These are phyloP conservation scores for Catagonus wagneri DNA, from an alignment of 2,113 vertebrate species.

Conservation along the genomic window DNA sequence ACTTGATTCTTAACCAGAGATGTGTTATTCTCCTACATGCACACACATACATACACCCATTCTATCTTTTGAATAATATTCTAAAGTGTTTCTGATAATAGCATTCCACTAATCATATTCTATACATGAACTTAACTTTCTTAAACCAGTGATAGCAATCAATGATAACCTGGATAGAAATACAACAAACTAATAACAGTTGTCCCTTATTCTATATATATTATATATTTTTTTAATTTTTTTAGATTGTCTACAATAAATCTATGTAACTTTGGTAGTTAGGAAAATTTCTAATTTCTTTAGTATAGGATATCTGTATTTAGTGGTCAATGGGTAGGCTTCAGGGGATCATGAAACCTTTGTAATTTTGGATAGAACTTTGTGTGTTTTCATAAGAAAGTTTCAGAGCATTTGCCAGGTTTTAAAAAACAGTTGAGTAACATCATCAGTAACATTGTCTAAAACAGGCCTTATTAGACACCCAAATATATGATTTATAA, in stretches of 20 bases:
- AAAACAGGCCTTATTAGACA: conserved; percentile 7
- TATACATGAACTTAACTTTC: conserved; percentile 48
- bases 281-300: conserved; percentile 55
- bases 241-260: conserved; percentile 42
- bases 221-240: neutral
- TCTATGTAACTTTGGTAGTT: neutral
- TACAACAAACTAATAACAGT: conserved; percentile 32
- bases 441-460: neutral
- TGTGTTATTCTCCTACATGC: neutral
- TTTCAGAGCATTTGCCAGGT: conserved; percentile 44
- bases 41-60: neutral
- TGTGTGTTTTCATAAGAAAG: conserved; percentile 5
- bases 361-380: conserved; percentile 5
- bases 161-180: conserved; percentile 22
- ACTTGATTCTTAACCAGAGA: conserved; percentile 39
- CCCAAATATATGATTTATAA: conserved; percentile 2
- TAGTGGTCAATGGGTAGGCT: neutral
- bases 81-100: conserved; percentile 24
- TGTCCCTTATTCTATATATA: conserved; percentile 8
- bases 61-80: conserved; percentile 47
- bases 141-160: conserved; percentile 40
- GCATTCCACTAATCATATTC: conserved; percentile 11
- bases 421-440: conserved; percentile 12
- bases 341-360: neutral
- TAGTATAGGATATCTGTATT: neutral